Conservation (phyloP, 2,113 vertebrate species). For the Sorex araneus region DNA sequence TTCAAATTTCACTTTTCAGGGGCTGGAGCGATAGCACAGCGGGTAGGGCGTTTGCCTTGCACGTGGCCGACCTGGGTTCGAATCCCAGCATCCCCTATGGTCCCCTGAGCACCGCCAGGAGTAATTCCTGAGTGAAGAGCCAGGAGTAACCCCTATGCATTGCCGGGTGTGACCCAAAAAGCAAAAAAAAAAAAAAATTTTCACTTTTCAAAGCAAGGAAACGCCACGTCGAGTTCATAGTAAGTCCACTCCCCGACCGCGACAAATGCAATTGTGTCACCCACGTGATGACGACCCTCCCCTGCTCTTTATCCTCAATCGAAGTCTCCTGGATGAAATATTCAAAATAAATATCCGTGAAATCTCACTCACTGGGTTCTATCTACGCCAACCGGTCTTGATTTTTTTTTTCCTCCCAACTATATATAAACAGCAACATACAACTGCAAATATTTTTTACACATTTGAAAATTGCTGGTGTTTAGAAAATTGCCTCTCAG, state of each 20-base stretch:
- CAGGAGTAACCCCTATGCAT: no score
- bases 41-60: no score
- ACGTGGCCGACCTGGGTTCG: no score
- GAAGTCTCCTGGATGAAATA: slow-evolving; percentile 12
- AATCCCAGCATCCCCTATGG: no score
- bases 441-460: slow-evolving; percentile 57
- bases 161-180: no score
- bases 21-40: no score
- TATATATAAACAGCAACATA: slow-evolving; percentile 74
- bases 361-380: slow-evolving; percentile 65
- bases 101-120: no score
- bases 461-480: slow-evolving; percentile 58
- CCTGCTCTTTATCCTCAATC: background rate
- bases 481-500: slow-evolving; percentile 68
- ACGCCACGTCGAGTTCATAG: slow-evolving; percentile 77
- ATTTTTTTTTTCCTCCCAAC: slow-evolving; percentile 77
- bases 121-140: no score
- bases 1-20: slow-evolving; percentile 68
- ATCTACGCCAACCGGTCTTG: slow-evolving; percentile 65
- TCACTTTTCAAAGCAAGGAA: slow-evolving; percentile 69
- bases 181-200: no score
- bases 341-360: slow-evolving; percentile 16
- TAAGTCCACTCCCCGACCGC: slow-evolving; percentile 71
- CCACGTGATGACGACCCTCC: slow-evolving; percentile 33
- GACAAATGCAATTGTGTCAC: slow-evolving; percentile 67